Base-by-base conservation (phyloP, 2,113 vertebrate genomes). In the Aegypius monachus region DNA sequence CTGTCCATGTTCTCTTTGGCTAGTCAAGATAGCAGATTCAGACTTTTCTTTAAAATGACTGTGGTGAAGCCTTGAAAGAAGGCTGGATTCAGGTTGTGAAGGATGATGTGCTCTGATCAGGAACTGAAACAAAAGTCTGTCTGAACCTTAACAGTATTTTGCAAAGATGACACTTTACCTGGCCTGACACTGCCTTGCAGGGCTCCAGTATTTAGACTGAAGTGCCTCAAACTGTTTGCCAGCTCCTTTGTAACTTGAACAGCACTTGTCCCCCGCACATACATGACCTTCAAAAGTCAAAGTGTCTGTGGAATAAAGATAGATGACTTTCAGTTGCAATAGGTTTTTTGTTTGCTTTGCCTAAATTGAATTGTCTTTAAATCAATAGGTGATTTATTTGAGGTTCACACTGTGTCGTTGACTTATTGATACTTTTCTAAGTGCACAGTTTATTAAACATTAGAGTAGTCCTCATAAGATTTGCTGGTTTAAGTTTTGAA, bases 301-400 rank as follows among this genome's bases (percentile, higher is more conserved):
- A 32, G 45, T 75, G 22, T 82, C 50, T 88, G 48, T 65, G 42
- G 59, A 75, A 40, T 62, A 81, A 83, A 89, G 86, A 71, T 16
- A 42, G 32, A 25, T 20, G 7, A 36, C 38, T 86, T 65, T 89
- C 52, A 55, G 27, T 72, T 95, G 73, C 34, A 71, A 40, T 40
- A 77, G 52, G 36, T 89, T 84, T 58, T 70, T 50, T 62, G 79
- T 70, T 92, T 80, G 47, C 53, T 83, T 93, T 75, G 9, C 72
- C 62, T 73, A 75, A 70, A 90, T 66, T 79, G 71, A 68, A 66
- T 83, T 96, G 42, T 90, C 87, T 58, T 95, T 68, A 88, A 92
- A 92, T 90, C 92, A 85, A 38, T 83, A 65, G n/a, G 61, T 82
- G 83, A 86, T 95, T 96, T 81, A 88, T 96, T 65, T 75, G 81